Conservation (phyloP, 2,888 invertebrate genomes). For the Portevinia maculata region DNA sequence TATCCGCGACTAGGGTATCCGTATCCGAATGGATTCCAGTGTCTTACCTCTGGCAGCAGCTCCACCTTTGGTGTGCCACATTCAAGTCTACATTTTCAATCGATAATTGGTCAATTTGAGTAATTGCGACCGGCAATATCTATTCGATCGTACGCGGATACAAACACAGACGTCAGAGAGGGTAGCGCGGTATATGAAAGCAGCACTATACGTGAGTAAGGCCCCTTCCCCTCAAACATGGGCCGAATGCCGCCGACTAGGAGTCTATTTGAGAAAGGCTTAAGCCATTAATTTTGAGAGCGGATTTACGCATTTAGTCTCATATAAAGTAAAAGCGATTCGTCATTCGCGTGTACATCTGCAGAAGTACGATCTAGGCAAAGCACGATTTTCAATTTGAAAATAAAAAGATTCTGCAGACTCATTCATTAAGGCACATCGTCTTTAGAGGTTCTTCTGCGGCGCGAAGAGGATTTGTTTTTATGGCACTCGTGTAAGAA, state of each 20-base stretch:
- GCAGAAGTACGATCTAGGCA: slow-evolving; percentile 21
- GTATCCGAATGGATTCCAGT: slow-evolving; percentile 38
- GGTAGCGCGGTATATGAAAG: background rate
- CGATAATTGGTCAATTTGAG: slow-evolving; percentile 73
- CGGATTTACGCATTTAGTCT: slow-evolving; percentile 57
- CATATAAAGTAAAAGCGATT: slow-evolving; percentile 39
- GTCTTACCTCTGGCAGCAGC: slow-evolving; percentile 6
- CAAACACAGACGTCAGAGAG: slow-evolving; percentile 8
- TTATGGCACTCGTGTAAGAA: slow-evolving; percentile 33
- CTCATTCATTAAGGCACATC: slow-evolving; percentile 62
- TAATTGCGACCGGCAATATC: slow-evolving; percentile 63
- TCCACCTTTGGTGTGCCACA: slow-evolving; percentile 35
- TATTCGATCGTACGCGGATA: slow-evolving; percentile 37
- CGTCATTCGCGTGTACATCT: slow-evolving; percentile 30
- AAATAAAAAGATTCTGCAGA: slow-evolving; percentile 54
- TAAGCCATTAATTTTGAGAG: slow-evolving; percentile 61
- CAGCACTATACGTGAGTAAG: slow-evolving; percentile 34
- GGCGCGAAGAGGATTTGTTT: slow-evolving; percentile 9
- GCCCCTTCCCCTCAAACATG: slow-evolving; percentile 10
- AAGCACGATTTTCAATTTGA: slow-evolving; percentile 33
- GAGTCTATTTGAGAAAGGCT: slow-evolving; percentile 60
- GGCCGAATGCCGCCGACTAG: slow-evolving; percentile 18
- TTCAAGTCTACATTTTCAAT: slow-evolving; percentile 54
- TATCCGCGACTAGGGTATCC: slow-evolving; percentile 22
- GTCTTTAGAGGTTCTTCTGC: slow-evolving; percentile 4